Percentiles rank a stretch among this genome's conserved stretches.
Conservation (phyloP, 92 coral and sea anemone genomes). For the Blastomussa wellsi region DNA sequence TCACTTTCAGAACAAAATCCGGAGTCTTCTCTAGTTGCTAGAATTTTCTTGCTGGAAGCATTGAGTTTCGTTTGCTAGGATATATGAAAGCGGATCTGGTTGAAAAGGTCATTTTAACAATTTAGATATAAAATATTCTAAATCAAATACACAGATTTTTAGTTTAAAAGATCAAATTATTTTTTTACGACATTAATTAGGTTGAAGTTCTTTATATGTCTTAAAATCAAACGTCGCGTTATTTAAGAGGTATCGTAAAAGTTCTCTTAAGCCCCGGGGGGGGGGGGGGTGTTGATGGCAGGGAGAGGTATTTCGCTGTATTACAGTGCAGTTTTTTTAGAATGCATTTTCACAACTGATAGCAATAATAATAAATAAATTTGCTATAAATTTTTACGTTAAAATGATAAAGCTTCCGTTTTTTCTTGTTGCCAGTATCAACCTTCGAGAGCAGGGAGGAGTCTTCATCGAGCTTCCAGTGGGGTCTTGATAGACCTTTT, state of each 20-base stretch:
- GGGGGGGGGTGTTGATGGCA: too few relatives aligned
- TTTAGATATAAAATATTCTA: background rate
- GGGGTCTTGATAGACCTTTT: too few relatives aligned
- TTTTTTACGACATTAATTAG: background rate
- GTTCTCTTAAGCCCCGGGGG: too few relatives aligned
- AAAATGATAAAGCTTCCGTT: too few relatives aligned
- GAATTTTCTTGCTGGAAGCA: background rate
- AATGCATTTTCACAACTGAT: too few relatives aligned
- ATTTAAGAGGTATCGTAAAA: background rate
- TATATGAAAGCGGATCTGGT: background rate
- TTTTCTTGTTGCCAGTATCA: too few relatives aligned
- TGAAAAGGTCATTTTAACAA: background rate
- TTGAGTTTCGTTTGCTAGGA: background rate
- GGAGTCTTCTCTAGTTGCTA: background rate
- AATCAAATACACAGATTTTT: background rate
- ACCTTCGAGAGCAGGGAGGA: too few relatives aligned
- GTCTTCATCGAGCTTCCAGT: too few relatives aligned
- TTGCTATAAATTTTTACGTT: too few relatives aligned
- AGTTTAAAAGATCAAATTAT: background rate
- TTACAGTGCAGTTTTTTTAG: too few relatives aligned
- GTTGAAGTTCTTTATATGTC: background rate
- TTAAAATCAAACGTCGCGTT: background rate
- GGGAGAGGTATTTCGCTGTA: too few relatives aligned
- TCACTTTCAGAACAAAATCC: background rate
- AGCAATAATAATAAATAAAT: too few relatives aligned